Conservation (phyloP, 2,888 invertebrate species). For the Heliconius sara region DNA sequence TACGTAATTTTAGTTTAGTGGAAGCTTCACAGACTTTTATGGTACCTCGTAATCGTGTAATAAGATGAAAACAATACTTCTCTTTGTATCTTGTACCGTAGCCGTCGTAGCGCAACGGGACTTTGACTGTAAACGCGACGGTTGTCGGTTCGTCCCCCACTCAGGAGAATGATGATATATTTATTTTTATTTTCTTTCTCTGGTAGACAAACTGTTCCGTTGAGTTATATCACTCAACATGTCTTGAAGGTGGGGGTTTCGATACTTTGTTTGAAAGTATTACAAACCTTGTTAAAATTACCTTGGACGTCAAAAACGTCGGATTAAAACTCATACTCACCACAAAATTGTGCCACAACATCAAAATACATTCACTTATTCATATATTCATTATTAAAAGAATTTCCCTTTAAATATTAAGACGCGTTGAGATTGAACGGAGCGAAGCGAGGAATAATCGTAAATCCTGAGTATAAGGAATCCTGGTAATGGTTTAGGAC, state of each 20-base stretch:
- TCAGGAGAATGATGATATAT: neutral
- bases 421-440: conserved; percentile 81
- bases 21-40: conserved; percentile 42
- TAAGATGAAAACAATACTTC: conserved; percentile 24
- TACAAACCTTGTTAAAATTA: too few species aligned
- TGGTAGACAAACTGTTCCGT: neutral
- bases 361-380: neutral
- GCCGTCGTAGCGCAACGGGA: neutral
- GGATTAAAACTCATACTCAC: neutral
- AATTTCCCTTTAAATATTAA: conserved; percentile 70
- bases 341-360: neutral
- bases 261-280: too few species aligned
- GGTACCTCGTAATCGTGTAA: conserved; percentile 24
- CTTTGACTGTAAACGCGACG: neutral
- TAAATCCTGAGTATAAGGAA: conserved; percentile 76
- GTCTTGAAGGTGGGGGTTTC: too few species aligned
- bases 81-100: neutral
- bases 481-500: conserved; percentile 53
- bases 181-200: neutral
- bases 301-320: neutral
- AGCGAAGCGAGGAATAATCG: conserved; percentile 81
- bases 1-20: neutral
- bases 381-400: conserved; percentile 20
- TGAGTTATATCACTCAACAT: too few species aligned
- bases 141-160: neutral